Evolutionary conservation across 2,888 invertebrate species (phyloP).

Genomic region (Bimastos eiseni): DNA sequence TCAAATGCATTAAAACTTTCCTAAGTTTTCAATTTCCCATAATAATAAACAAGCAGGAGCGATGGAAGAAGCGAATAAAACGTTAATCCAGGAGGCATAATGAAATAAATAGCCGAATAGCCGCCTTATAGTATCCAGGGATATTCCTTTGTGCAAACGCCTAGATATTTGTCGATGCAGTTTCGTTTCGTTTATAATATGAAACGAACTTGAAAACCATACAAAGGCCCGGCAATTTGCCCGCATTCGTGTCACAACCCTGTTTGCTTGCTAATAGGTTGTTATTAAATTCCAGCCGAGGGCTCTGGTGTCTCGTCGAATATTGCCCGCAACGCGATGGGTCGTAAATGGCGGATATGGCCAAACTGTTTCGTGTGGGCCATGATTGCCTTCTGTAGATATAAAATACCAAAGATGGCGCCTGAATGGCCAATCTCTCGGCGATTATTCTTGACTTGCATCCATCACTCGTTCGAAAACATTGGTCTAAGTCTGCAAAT

Average conservation of each 20-base stretch:
- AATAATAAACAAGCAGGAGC: no score
- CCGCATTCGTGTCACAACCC: not conserved
- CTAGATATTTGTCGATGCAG: not conserved
- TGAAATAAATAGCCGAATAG: no score
- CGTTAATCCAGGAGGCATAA: no score
- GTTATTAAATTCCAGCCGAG: slow-evolving; percentile 1
- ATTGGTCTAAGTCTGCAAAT: not conserved
- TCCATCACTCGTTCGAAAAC: not conserved
- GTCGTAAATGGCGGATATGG: not conserved
- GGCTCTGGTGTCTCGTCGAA: not conserved
- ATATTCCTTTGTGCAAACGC: not conserved
- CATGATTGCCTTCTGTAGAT: not conserved
- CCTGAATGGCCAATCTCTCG: not conserved
- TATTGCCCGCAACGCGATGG: not conserved
- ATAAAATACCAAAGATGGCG: not conserved
- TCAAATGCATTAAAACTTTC: no score
- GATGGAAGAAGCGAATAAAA: no score
- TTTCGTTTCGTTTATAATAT: not conserved
- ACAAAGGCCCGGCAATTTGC: not conserved
- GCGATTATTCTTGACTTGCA: not conserved
- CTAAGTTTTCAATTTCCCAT: no score
- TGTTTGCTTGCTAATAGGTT: not conserved
- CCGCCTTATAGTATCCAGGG: not conserved
- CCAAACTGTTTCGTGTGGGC: not conserved
- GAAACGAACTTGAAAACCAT: not conserved